Conservation (phyloP, 2,888 invertebrate species). For the Serripes groenlandicus region DNA sequence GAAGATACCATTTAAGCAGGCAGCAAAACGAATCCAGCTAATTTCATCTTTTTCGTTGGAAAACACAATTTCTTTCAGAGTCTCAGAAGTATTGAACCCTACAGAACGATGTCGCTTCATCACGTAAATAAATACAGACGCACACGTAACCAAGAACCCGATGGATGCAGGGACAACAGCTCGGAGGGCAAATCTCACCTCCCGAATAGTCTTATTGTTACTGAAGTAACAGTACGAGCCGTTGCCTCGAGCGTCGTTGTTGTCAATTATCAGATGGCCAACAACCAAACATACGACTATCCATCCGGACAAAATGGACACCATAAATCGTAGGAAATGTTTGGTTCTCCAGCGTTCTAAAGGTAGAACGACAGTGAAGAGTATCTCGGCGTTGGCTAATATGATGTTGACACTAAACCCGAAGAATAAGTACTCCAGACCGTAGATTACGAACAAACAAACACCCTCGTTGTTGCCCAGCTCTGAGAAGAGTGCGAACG, state of each 20-base stretch:
- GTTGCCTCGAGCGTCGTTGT: conserved; percentile 21
- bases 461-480: background rate
- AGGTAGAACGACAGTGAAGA: conserved; percentile 38
- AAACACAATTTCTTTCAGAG: conserved; percentile 30
- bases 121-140: conserved; percentile 17
- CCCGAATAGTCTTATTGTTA: background rate
- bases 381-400: conserved; percentile 33
- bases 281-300: conserved; percentile 34
- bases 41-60: conserved; percentile 22
- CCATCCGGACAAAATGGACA: conserved; percentile 32
- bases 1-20: conserved; percentile 34
- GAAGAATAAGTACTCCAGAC: conserved; percentile 33
- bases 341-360: conserved; percentile 31
- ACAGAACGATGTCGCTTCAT: conserved; percentile 22
- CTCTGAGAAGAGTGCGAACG: background rate
- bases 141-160: conserved; percentile 28
- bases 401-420: conserved; percentile 26
- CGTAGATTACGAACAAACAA: conserved; percentile 34
- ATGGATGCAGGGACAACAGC: conserved; percentile 21
- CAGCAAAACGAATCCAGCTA: conserved; percentile 27
- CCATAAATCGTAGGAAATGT: conserved; percentile 39
- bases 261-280: conserved; percentile 45
- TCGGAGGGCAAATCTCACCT: conserved; percentile 22
- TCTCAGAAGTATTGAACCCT: conserved; percentile 14
- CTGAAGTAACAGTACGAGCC: conserved; percentile 33